Evolutionary conservation across 2,113 vertebrate species (phyloP), one percentile per base, ranked within the genome.

Genomic region (Nerophis lumbriciformis): DNA sequence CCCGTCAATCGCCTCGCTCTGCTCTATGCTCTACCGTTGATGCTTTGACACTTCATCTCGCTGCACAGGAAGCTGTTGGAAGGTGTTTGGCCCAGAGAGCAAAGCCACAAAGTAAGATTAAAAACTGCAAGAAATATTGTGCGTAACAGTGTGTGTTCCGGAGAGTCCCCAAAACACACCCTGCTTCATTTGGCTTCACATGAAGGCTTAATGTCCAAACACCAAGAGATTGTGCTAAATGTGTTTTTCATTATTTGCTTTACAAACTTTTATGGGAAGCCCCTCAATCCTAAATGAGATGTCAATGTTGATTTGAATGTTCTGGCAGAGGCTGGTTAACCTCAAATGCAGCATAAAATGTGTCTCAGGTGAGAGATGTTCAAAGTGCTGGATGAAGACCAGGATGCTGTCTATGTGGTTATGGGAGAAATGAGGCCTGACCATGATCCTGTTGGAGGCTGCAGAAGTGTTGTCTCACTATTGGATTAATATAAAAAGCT

Each of bases 391-490:
- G 78, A 81, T 53, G 16, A 51, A 59, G 64, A 71, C 83, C 83
- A 87, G 80, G 61, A 54, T 54, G 44, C 71, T 83, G 78, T 83
- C 81, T 50, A 5, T 72, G 67, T 72, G 71, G 77, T 69, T 77
- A 75, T 61, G 69, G 66, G 66, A 81, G 81, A 76, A 73, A 83
- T 65, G 37, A 83, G 61, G 53, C 69, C 82, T 80, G 72, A 77
- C 76, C 79, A 59, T 78, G 72, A 78, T 81, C 73, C 55, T 67
- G 63, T 73, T 77, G 81, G 87, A 86, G 83, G 61, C 38, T 75
- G 61, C 56, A 66, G 55, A 36, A 68, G 72, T 68, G 56, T 35
- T 72, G 64, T 78, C 75, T 85, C 59, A 63, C 58, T 71, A 61
- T 79, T 80, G 71, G 77, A 79, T 83, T 80, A 60, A 78, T 45